phyloP scores from a whole-genome alignment of 1,140 invertebrate genomes.

The Cyclargus thomasi region DNA sequence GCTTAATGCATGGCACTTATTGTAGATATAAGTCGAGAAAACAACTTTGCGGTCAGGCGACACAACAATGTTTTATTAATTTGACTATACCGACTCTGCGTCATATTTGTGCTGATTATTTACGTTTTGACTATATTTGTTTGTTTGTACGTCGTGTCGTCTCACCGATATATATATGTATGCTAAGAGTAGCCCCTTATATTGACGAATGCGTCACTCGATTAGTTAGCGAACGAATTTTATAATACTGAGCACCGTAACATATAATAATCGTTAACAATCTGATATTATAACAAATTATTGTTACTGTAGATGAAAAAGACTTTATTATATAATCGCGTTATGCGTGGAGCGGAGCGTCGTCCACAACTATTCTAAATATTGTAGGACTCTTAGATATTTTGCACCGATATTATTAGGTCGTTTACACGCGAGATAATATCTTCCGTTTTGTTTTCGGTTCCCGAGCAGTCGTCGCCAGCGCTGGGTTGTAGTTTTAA shows the following conservation, averaged over 20 bases:
- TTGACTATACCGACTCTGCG: not conserved
- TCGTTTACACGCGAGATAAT: conserved; percentile 42
- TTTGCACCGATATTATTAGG: conserved; percentile 66
- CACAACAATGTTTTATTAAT: not conserved
- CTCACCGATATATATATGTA: not conserved
- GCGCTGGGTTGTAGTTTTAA: conserved; percentile 39
- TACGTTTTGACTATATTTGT: not conserved
- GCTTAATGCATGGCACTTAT: not conserved
- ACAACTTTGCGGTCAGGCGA: not conserved
- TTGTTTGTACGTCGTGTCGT: not conserved
- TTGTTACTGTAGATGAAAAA: conserved; percentile 67
- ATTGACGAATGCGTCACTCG: conserved; percentile 52
- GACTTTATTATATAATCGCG: conserved; percentile 31
- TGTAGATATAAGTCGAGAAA: not conserved
- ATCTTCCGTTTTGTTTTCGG: conserved; percentile 25
- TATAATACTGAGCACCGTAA: conserved; percentile 69
- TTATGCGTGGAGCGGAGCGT: conserved; percentile 35
- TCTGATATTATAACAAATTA: conserved; percentile 55
- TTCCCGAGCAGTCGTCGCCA: conserved; percentile 20
- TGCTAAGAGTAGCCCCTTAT: conserved; percentile 46
- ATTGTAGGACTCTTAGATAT: conserved; percentile 69
- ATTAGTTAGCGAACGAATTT: conserved; percentile 74
- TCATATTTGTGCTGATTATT: not conserved
- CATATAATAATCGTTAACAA: conserved; percentile 58
- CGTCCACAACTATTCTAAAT: conserved; percentile 68